These are phyloP conservation scores for Psix sp. DNA, from an alignment of 1,140 invertebrate genomes.

Conservation along the genomic window DNA sequence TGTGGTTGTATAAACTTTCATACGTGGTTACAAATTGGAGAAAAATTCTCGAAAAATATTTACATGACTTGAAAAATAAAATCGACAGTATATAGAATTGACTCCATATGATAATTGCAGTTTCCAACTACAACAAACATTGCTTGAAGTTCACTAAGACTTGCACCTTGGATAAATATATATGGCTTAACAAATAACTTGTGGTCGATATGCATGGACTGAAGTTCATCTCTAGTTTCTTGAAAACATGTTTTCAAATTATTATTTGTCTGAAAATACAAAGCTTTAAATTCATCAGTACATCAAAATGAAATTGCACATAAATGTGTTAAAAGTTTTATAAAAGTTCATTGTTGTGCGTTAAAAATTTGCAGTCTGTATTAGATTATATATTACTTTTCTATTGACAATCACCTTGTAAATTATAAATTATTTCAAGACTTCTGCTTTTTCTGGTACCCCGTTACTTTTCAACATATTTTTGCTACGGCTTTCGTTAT, in stretches of 20 bases:
- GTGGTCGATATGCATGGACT: constrained; percentile 16
- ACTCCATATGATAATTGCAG: constrained; percentile 16
- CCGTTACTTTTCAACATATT: neutral
- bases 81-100: constrained; percentile 7
- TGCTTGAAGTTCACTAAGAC: constrained; percentile 10
- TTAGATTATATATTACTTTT: neutral
- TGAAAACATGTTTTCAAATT: constrained; percentile 3
- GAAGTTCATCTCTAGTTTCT: neutral
- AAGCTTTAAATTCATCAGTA: neutral
- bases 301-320: constrained; percentile 1
- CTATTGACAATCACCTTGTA: constrained; percentile 3
- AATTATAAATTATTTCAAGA: constrained; percentile 5
- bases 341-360: neutral
- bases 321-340: neutral
- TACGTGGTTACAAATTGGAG: constrained; percentile 11
- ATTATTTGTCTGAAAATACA: constrained; percentile 6
- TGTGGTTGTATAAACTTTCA: constrained; percentile 15
- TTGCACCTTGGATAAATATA: constrained; percentile 15
- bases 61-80: constrained; percentile 20
- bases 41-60: constrained; percentile 14
- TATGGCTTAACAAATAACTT: constrained; percentile 23
- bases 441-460: neutral
- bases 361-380: neutral
- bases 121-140: constrained; percentile 13
- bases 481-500: neutral